phyloP scores from a whole-genome alignment of 2,113 vertebrate species.

The Carassius auratus region DNA sequence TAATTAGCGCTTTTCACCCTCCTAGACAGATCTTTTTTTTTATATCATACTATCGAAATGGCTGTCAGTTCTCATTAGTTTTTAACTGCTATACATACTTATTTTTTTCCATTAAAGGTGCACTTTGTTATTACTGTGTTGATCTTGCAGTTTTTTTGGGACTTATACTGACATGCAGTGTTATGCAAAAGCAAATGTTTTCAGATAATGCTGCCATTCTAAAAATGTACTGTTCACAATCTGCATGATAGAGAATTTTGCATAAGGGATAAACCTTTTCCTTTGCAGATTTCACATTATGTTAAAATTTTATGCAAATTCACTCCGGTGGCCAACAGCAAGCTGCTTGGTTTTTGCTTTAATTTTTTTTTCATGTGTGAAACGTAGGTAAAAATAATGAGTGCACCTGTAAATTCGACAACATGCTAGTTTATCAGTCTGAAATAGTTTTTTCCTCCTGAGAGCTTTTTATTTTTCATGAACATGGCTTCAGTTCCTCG shows the following conservation, averaged over 20 bases:
- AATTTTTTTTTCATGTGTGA: neutral
- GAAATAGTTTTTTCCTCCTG: neutral
- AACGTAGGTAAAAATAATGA: neutral
- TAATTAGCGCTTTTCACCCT: constrained; percentile 71
- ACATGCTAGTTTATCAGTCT: neutral
- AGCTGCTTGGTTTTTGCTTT: too few species aligned
- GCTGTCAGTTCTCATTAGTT: constrained; percentile 1
- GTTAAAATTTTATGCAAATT: neutral
- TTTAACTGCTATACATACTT: neutral
- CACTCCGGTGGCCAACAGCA: neutral
- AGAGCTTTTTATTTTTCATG: neutral
- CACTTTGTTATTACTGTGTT: neutral
- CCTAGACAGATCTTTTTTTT: neutral
- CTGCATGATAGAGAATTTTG: neutral
- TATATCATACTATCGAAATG: neutral
- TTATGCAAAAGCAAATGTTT: neutral
- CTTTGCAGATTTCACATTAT: neutral
- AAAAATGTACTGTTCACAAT: neutral
- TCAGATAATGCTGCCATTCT: neutral
- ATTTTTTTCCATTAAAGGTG: neutral
- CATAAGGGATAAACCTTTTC: neutral
- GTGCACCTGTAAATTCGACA: neutral
- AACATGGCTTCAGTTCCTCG: neutral
- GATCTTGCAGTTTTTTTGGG: neutral
- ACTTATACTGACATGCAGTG: neutral